Base-by-base conservation (phyloP, 2,797 vertebrate species). In the Tokudaia tokunoshimensis region DNA sequence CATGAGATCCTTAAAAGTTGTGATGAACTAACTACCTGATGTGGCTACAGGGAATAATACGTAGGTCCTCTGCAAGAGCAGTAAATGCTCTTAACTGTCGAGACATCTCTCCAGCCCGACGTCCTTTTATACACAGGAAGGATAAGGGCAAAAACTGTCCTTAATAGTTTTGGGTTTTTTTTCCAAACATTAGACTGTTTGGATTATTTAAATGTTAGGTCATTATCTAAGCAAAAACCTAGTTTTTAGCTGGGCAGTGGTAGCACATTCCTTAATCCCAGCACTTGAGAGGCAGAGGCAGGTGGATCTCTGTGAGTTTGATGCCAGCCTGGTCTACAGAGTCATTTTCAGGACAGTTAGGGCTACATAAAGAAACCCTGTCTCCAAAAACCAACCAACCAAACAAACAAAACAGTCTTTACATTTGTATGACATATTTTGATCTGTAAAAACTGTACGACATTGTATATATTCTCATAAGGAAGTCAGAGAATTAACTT, bases 61-160 rank as follows among this genome's bases (percentile, higher is more conserved):
- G 11, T 6, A 50, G 10, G 61, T 52, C 44, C 61, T 24, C 57
- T 15, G 24, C 57, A 61, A 19, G 24, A 44, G 57, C 8, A 41
- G 57, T 5, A 41, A 19, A 19, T 63, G 81, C 8, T 44, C 57
- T 63, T 29, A 63, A 44, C 8, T 11, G 4, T 57, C 4, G 8
- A 19, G 81, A 61, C 57, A 63, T 29, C 81, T 44, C 57, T 44
- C 81, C 57, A 44, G 80, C 24, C 57, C 37, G 14, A 91, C 94
- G 63, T 83, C 82, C 52, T 76, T 63, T 78, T 14, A 87, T 15
- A 85, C n/a, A 57, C 1, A 89, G 82, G 86, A 96, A 95, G 79
- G 96, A 97, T 88, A 83, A 72, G 67, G 94, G 34, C 15, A 94
- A 89, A 89, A 79, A 67, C 1, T 88, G 1, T 26, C 14, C 65